phyloP scores from a whole-genome alignment of 2,113 vertebrate species.

The Nothobranchius kuhntae region DNA sequence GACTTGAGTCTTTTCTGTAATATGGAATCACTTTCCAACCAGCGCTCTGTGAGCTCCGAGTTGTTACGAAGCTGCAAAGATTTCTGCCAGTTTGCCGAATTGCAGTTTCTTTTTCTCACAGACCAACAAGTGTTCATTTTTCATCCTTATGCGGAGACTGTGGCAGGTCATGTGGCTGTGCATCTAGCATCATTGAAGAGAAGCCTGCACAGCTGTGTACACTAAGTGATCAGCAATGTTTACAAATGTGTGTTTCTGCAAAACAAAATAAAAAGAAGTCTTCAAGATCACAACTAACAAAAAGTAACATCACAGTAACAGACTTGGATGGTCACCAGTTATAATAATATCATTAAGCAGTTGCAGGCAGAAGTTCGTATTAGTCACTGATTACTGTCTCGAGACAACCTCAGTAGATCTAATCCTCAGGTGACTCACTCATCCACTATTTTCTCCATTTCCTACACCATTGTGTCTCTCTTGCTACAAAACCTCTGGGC shows the following conservation, averaged over 20 bases:
- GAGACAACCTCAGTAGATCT: conserved; percentile 51
- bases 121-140: conserved; percentile 1
- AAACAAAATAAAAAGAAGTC: background rate
- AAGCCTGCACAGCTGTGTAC: no score
- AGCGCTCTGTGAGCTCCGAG: background rate
- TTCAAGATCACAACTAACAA: background rate
- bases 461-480: conserved; percentile 23
- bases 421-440: conserved; percentile 50
- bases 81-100: background rate
- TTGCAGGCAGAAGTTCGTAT: conserved; percentile 22
- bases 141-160: background rate
- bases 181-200: background rate
- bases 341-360: conserved; percentile 14
- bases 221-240: background rate
- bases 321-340: background rate
- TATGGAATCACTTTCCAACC: no score
- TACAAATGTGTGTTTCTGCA: background rate
- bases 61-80: background rate
- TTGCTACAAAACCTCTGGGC: conserved; percentile 20
- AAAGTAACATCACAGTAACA: background rate
- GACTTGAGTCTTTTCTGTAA: no score
- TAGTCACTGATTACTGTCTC: conserved; percentile 55
- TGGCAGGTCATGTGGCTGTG: background rate
- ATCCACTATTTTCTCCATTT: background rate
- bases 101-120: background rate